phyloP scores from a whole-genome alignment of 2,113 vertebrate species.

The Trematocara variabile region DNA sequence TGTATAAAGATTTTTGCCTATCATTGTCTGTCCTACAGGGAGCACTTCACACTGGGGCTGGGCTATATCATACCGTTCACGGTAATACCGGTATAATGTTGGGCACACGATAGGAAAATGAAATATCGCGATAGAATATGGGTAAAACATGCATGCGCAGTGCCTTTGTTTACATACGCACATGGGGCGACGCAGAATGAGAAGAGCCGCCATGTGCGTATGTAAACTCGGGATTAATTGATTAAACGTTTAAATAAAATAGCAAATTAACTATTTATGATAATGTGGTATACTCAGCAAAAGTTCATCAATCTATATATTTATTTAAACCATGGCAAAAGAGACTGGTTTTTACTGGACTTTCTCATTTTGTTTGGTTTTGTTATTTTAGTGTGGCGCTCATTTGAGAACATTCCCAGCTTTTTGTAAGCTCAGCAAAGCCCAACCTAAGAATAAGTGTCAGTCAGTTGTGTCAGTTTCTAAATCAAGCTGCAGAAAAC shows the following conservation, averaged over 20 bases:
- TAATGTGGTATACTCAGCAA: fast-evolving
- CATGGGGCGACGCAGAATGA: too few species aligned
- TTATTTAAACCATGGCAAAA: neutral
- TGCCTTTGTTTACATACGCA: too few species aligned
- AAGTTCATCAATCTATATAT: fast-evolving
- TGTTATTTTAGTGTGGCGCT: neutral
- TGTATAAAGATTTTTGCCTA: neutral
- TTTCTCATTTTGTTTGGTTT: neutral
- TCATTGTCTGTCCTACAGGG: neutral
- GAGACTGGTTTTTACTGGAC: fast-evolving
- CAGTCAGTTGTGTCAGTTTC: too few species aligned
- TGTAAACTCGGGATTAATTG: neutral
- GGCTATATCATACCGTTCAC: too few species aligned
- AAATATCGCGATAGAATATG: too few species aligned
- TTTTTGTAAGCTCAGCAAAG: too few species aligned
- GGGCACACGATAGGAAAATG: too few species aligned
- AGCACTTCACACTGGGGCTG: neutral
- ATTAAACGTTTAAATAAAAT: neutral
- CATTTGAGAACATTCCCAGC: neutral
- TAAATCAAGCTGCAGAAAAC: too few species aligned
- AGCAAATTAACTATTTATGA: neutral
- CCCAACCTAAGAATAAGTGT: too few species aligned
- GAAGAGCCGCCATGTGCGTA: too few species aligned
- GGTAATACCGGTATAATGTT: too few species aligned
- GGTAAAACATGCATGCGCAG: too few species aligned